These are phyloP conservation scores for Eupithecia vulgata DNA, from an alignment of 2,888 invertebrate species.

Conservation along the genomic window DNA sequence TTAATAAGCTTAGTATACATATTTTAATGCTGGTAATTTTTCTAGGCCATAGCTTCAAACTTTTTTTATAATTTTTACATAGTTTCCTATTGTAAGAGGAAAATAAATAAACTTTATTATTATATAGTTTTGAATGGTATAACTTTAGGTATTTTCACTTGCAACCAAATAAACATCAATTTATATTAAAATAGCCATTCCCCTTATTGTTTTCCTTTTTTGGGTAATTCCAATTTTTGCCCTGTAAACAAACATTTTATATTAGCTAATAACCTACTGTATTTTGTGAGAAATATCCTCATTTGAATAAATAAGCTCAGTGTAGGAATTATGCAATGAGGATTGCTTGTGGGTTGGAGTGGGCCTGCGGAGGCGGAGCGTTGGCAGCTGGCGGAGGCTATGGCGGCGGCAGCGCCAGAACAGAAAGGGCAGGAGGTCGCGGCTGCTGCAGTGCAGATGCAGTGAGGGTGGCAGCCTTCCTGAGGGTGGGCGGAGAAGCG, in stretches of 20 bases:
- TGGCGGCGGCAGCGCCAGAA: constrained; percentile 48
- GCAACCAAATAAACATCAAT: neutral
- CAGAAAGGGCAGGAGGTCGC: constrained; percentile 70
- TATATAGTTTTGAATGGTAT: neutral
- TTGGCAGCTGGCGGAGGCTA: constrained; percentile 38
- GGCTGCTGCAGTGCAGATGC: constrained; percentile 67
- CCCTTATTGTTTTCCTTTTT: neutral
- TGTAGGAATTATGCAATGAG: constrained; percentile 33
- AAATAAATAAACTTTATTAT: too few relatives aligned
- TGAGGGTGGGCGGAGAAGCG: constrained; percentile 46
- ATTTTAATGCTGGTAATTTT: neutral
- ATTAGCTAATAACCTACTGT: neutral
- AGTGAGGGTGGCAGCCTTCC: constrained; percentile 51
- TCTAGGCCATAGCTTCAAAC: neutral
- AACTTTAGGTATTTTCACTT: neutral
- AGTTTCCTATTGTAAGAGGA: too few relatives aligned
- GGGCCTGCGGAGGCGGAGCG: constrained; percentile 32
- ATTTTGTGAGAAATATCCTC: neutral
- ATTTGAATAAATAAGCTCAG: constrained; percentile 34
- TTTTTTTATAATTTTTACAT: too few relatives aligned
- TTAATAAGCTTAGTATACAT: neutral
- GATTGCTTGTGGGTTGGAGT: constrained; percentile 6
- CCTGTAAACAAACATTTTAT: neutral
- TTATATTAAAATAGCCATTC: neutral
- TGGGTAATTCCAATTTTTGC: neutral